Conservation (phyloP, 2,113 vertebrate species). For the Drymodes brunneopygia region DNA sequence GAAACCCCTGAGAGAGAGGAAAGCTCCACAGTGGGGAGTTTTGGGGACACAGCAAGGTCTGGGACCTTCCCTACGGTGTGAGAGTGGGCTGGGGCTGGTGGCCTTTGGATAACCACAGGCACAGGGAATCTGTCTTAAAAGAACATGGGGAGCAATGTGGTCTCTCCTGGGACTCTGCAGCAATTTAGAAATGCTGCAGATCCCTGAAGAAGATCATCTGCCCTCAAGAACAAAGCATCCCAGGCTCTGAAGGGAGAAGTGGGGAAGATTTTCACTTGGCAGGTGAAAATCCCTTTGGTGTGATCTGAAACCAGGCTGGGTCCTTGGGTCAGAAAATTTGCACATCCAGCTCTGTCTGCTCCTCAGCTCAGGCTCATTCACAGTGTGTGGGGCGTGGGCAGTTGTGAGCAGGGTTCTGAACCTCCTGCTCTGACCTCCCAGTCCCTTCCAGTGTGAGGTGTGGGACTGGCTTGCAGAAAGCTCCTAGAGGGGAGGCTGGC, state of each 20-base stretch:
- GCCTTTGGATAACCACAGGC: not conserved
- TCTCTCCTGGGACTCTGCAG: not conserved
- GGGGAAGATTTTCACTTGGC: not conserved
- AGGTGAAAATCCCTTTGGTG: not conserved
- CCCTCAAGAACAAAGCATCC: not conserved
- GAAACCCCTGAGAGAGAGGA: not conserved
- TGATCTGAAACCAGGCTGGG: not conserved
- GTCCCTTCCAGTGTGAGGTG: fast-evolving
- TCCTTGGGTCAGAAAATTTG: not conserved
- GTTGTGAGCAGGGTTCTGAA: fast-evolving
- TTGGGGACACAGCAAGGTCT: not conserved
- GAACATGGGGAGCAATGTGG: not conserved
- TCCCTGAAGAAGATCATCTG: not conserved
- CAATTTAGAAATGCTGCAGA: not conserved
- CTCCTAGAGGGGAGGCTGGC: not conserved
- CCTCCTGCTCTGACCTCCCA: not conserved
- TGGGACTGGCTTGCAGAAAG: not conserved
- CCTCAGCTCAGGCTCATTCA: not conserved
- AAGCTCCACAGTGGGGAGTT: not conserved
- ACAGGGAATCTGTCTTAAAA: not conserved
- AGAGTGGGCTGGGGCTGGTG: not conserved
- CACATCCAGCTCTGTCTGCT: fast-evolving
- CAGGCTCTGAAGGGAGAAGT: not conserved
- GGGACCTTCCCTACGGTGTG: fast-evolving
- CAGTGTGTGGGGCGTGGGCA: fast-evolving